Base-by-base conservation (phyloP, 2,113 vertebrate species). In the Chionis minor region DNA sequence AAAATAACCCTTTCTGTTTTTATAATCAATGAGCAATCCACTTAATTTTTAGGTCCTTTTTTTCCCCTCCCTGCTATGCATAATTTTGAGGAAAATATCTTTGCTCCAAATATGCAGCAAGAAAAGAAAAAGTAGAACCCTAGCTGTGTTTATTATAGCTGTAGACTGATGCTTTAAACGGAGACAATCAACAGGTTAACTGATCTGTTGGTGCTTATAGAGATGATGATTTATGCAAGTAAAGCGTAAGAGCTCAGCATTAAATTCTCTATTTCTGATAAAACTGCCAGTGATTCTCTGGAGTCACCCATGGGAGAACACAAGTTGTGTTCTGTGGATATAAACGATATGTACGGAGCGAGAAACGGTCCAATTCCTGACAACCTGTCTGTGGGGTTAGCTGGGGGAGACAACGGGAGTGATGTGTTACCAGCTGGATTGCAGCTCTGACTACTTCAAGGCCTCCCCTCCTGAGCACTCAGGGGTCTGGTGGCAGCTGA, bases 311-410 rank as follows among this genome's bases (percentile, higher is more conserved):
- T 28, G 4, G 55, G 51, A 74, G 63, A 70, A 35, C 11, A 66
- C 55, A 52, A 44, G 11, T 7, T 73, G 44, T n/a, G 3, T 1
- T 27, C 26, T 78, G 85, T 24, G 9, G 12, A 4, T 59, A 12
- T 15, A 19, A 69, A 6, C 0, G 0, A 33, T 45, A 27, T 44
- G 10, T 49, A 4, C 8, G 15, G 47, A n/a, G 51, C 62, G 47
- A 71, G 71, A 61, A 79, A 26, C 47, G 20, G 51, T 14, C 33
- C 12, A 28, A 3, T 8, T 70, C 23, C 26, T 55, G 54, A 69
- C n/a, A 51, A 0, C 4, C 65, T 51, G 23, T 32, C 45, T 88
- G 44, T 3, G 11, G 61, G 35, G 11, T 42, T 73, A 56, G 11
- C 33, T 71, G 38, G 14, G n/a, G n/a, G 23, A 51, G 47, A 13